Percentiles rank a stretch among this genome's conserved stretches.
Evolutionary conservation across 2,888 invertebrate species (phyloP).

Genomic region (Chloroclystis v-ata): DNA sequence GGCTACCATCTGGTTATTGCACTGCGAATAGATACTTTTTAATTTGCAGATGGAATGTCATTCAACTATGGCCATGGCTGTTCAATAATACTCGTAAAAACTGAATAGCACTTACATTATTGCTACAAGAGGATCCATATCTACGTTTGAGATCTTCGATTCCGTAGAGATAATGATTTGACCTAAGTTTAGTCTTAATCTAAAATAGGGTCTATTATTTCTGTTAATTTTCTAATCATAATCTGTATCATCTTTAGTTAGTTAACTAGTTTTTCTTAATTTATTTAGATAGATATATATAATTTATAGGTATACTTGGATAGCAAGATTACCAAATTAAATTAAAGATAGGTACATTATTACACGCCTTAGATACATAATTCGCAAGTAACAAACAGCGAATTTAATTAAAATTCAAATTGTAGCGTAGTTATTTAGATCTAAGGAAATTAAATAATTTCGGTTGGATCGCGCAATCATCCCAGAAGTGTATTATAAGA

Average conservation of each 20-base stretch:
- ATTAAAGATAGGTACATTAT: background rate
- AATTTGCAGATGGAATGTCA: slow-evolving; percentile 72
- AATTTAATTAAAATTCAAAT: slow-evolving; percentile 20
- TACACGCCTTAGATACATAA: background rate
- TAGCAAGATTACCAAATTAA: background rate
- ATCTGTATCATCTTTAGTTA: too few species aligned
- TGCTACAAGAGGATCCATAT: slow-evolving; percentile 4
- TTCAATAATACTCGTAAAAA: slow-evolving; percentile 38
- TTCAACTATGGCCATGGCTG: slow-evolving; percentile 37
- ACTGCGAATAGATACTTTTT: slow-evolving; percentile 69
- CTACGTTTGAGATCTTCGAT: slow-evolving; percentile 19
- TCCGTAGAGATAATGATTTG: too few species aligned
- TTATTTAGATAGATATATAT: too few species aligned
- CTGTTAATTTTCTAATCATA: too few species aligned
- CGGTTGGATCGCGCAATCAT: slow-evolving; percentile 68
- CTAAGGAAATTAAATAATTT: slow-evolving; percentile 61
- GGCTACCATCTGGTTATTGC: slow-evolving; percentile 73
- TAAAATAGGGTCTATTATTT: too few species aligned
- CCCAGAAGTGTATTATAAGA: slow-evolving; percentile 75
- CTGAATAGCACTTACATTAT: slow-evolving; percentile 28
- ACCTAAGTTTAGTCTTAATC: too few species aligned
- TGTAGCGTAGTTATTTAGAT: slow-evolving; percentile 28
- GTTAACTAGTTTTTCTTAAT: too few species aligned
- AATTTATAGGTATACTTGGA: background rate
- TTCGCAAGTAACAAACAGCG: slow-evolving; percentile 4